Evolutionary conservation across 2,797 vertebrate species (phyloP).

Genomic region (Tangara arthus): DNA sequence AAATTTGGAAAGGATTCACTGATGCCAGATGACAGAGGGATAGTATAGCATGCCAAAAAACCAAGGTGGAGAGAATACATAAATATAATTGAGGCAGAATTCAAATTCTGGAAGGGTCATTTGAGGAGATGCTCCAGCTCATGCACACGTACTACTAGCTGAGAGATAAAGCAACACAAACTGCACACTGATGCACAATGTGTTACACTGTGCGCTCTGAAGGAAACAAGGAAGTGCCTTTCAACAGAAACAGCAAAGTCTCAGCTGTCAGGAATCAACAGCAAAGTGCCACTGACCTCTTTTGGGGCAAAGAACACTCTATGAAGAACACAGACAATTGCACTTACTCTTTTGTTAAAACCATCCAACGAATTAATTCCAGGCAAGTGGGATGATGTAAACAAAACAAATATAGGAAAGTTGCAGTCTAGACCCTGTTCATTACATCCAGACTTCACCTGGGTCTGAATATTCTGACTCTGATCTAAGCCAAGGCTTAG

Average conservation of each 20-base stretch:
- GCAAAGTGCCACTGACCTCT: neutral
- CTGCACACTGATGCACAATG: neutral
- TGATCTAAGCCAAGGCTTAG: neutral
- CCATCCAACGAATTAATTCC: neutral
- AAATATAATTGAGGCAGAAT: neutral
- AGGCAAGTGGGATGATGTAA: neutral
- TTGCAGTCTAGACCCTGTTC: neutral
- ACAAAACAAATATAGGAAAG: neutral
- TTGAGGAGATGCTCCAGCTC: neutral
- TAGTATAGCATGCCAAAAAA: neutral
- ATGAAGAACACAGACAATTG: neutral
- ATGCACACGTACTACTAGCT: neutral
- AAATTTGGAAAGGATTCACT: neutral
- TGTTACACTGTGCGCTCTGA: fast-evolving
- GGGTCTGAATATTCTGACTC: neutral
- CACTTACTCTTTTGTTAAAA: neutral
- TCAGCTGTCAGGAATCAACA: neutral
- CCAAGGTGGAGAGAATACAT: neutral
- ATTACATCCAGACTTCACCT: neutral
- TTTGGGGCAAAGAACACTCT: neutral
- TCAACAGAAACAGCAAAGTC: neutral
- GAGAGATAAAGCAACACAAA: neutral
- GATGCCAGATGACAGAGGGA: neutral
- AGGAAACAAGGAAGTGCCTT: neutral
- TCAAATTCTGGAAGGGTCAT: neutral